Evolutionary conservation across 2,113 vertebrate genomes (phyloP).

Genomic region (Pseudonaja textilis): DNA sequence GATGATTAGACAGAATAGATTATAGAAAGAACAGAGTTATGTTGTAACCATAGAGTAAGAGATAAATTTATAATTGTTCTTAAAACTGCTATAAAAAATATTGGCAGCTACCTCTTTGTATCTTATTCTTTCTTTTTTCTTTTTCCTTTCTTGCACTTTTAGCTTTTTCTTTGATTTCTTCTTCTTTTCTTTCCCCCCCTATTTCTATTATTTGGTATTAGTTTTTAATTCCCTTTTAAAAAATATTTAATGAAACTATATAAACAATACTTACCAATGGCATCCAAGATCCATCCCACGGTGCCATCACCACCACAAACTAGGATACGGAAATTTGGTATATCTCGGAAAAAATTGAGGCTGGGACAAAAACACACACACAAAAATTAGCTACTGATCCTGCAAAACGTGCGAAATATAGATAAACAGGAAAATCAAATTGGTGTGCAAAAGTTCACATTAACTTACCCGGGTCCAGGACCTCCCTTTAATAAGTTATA

Average conservation of each 20-base stretch:
- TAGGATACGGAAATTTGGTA: conserved; percentile 82
- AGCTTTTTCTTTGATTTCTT: not conserved
- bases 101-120: not conserved
- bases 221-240: not conserved
- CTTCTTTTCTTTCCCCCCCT: not conserved
- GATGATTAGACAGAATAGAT: not conserved
- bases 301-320: conserved; percentile 91
- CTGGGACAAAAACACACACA: conserved; percentile 60
- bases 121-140: not conserved
- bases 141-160: not conserved
- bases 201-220: not conserved
- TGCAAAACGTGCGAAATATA: not conserved
- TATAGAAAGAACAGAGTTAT: not conserved
- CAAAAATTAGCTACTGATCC: not conserved
- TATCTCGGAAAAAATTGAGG: conserved; percentile 87
- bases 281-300: conserved; percentile 92
- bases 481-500: conserved; percentile 82
- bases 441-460: not conserved
- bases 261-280: conserved; percentile 74
- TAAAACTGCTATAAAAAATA: not conserved
- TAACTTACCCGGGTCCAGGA: conserved; percentile 82
- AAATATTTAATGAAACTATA: not conserved
- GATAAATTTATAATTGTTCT: not conserved
- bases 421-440: not conserved
- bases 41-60: not conserved